These are phyloP conservation scores for Burhinus bistriatus DNA, from an alignment of 2,113 vertebrate genomes.

Conservation along the genomic window DNA sequence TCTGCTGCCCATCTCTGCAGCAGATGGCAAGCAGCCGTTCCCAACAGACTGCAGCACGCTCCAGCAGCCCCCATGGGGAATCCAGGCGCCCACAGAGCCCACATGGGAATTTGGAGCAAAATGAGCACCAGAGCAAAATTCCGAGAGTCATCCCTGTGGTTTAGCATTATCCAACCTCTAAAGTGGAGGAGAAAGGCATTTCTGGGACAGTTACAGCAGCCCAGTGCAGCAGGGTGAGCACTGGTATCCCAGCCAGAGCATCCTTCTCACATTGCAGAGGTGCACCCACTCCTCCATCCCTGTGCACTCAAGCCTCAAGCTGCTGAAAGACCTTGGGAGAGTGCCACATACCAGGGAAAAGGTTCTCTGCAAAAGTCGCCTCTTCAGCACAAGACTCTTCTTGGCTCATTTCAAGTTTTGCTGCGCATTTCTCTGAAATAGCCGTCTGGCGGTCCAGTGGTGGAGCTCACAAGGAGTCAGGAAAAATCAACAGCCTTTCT, in stretches of 20 bases:
- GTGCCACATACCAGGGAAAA: neutral
- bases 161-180: neutral
- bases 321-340: neutral
- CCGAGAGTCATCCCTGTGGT: neutral
- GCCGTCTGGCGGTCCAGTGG: neutral
- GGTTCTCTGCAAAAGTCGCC: neutral
- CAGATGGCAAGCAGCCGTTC: constrained; percentile 30
- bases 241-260: neutral
- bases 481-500: neutral
- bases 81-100: neutral
- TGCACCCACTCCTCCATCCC: neutral
- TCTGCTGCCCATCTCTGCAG: neutral
- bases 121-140: neutral
- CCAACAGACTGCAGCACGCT: neutral
- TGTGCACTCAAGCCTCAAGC: too few relatives aligned
- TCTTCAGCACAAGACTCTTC: neutral
- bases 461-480: neutral
- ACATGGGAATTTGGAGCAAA: neutral
- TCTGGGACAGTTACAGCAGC: neutral
- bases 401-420: neutral
- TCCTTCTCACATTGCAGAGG: neutral
- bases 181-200: neutral
- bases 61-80: neutral
- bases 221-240: too few relatives aligned
- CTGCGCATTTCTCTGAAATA: neutral